Percentiles rank a stretch among this genome's conserved stretches.
Conservation (phyloP, 2,888 invertebrate genomes). For the Emmelina monodactyla region DNA sequence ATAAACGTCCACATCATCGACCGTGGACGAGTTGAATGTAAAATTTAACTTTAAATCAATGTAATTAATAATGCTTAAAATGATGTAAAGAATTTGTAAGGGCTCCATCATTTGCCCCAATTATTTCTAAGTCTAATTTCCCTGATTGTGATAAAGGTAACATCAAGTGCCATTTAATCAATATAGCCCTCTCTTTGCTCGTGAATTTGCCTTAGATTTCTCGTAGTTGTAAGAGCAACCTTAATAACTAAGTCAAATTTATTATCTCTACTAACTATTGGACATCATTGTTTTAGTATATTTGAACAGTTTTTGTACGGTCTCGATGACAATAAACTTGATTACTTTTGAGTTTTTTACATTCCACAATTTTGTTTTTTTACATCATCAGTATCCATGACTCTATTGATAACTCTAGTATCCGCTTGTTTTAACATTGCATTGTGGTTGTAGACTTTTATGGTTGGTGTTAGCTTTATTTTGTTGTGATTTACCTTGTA, state of each 20-base stretch:
- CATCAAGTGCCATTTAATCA: slow-evolving; percentile 41
- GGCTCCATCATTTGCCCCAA: slow-evolving; percentile 22
- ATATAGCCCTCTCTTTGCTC: slow-evolving; percentile 5
- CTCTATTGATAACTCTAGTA: no score
- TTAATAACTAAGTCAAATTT: no score
- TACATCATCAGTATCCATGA: no score
- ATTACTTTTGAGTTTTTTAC: no score
- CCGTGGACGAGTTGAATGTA: slow-evolving; percentile 22
- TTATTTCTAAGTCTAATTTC: slow-evolving; percentile 13
- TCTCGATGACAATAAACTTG: no score
- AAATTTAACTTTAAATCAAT: slow-evolving; percentile 3
- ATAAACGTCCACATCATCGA: slow-evolving; percentile 31
- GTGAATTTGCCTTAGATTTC: slow-evolving; percentile 3
- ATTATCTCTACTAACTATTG: no score
- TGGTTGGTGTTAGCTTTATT: no score
- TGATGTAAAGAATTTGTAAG: slow-evolving; percentile 4
- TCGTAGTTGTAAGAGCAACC: not conserved
- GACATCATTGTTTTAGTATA: no score
- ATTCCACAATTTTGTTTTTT: no score
- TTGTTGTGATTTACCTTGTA: not conserved
- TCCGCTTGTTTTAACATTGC: no score
- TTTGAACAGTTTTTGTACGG: no score
- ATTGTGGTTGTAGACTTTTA: no score
- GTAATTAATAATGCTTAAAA: not conserved
- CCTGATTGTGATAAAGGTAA: slow-evolving; percentile 44